These are phyloP conservation scores for Phyto melanocephala DNA, from an alignment of 2,888 invertebrate genomes.

Conservation along the genomic window DNA sequence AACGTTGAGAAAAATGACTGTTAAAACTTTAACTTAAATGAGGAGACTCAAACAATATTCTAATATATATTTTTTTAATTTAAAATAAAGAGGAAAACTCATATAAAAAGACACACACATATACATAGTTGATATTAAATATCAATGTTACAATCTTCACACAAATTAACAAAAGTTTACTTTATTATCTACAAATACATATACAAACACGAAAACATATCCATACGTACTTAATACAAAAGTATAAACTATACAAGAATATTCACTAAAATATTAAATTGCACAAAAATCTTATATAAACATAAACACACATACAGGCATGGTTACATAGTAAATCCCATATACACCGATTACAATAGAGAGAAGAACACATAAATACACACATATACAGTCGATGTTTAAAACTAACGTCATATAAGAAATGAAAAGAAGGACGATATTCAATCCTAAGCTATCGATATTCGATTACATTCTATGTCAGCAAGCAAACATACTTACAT, in stretches of 20 bases:
- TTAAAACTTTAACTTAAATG: neutral
- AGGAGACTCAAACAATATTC: neutral
- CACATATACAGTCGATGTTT: conserved; percentile 29
- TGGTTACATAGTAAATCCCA: neutral
- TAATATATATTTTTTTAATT: neutral
- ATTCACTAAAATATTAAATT: conserved; percentile 60
- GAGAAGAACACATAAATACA: neutral
- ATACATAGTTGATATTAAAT: conserved; percentile 54
- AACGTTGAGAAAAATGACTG: conserved; percentile 48
- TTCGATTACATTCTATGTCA: conserved; percentile 77
- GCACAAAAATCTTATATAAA: conserved; percentile 54
- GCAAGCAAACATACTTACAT: conserved; percentile 8
- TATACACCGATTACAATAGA: neutral
- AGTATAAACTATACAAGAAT: conserved; percentile 38
- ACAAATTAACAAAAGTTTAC: conserved; percentile 23
- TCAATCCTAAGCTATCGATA: conserved; percentile 79
- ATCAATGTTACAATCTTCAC: conserved; percentile 45
- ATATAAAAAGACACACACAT: conserved; percentile 17
- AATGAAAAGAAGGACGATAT: conserved; percentile 74
- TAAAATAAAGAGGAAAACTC: conserved; percentile 27
- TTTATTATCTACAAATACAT: conserved; percentile 46
- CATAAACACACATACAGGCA: neutral
- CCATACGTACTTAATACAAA: no score
- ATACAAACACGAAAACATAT: no score
- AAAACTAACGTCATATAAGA: conserved; percentile 69